These are phyloP conservation scores for Diplazon laetatorius DNA, from an alignment of 2,888 invertebrate genomes.

Conservation along the genomic window DNA sequence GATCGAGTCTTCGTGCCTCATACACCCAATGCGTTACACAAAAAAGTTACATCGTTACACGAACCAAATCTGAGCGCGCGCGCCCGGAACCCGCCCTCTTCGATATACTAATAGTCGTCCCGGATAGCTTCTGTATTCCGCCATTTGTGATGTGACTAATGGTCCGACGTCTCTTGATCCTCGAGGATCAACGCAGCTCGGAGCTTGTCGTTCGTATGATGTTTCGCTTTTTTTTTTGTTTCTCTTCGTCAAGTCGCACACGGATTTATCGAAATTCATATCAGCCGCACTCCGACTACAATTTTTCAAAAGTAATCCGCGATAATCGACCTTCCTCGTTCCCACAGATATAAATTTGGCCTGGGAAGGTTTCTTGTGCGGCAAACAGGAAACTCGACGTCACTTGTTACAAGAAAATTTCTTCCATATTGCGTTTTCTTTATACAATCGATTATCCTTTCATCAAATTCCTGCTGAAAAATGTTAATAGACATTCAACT, in stretches of 20 bases:
- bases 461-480: too few species aligned
- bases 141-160: constrained; percentile 71
- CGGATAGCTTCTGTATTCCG: constrained; percentile 16
- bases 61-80: constrained; percentile 15
- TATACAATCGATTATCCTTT: too few species aligned
- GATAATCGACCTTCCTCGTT: neutral
- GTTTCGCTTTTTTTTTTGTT: constrained; percentile 37
- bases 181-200: neutral
- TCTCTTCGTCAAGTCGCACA: neutral
- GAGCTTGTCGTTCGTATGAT: constrained; percentile 65
- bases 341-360: neutral
- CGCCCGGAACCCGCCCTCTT: constrained; percentile 13
- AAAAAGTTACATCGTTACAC: constrained; percentile 1
- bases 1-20: constrained; percentile 17
- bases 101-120: constrained; percentile 27
- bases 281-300: neutral
- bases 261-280: constrained; percentile 8
- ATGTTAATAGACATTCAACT: too few species aligned
- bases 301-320: constrained; percentile 6
- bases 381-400: too few species aligned
- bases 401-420: too few species aligned
- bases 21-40: neutral
- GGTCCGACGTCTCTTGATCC: constrained; percentile 67
- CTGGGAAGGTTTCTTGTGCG: neutral
- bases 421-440: too few species aligned